Percentiles rank a stretch among this genome's conserved stretches.
These are phyloP conservation scores for Misgurnus anguillicaudatus DNA, from an alignment of 2,113 vertebrate genomes.

Conservation along the genomic window DNA sequence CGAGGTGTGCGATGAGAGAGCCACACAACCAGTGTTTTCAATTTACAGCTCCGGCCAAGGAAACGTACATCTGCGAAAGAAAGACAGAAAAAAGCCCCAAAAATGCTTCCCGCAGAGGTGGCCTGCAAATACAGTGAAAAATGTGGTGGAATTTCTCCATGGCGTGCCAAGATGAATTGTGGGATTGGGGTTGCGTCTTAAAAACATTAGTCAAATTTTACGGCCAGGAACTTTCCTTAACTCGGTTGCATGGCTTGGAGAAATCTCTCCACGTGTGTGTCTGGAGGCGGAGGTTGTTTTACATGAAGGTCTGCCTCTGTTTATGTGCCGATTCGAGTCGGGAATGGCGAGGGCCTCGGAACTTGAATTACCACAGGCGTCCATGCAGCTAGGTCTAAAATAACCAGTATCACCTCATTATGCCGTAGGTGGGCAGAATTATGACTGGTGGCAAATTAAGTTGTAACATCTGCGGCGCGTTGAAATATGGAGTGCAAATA, in stretches of 20 bases:
- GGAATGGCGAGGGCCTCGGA: conserved; percentile 35
- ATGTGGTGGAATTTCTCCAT: conserved; percentile 50
- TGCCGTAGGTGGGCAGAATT: conserved; percentile 55
- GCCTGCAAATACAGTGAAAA: conserved; percentile 52
- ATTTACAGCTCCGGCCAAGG: conserved; percentile 55
- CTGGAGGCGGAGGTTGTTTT: conserved; percentile 25
- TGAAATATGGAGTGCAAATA: conserved; percentile 59
- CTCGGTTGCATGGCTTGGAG: conserved; percentile 4
- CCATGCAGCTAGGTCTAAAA: conserved; percentile 56
- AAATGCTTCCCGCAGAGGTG: conserved; percentile 51
- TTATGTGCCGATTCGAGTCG: conserved; percentile 41
- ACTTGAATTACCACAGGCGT: conserved; percentile 51
- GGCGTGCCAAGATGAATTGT: conserved; percentile 52
- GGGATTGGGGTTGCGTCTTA: conserved; percentile 34
- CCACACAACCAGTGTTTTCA: conserved; percentile 57
- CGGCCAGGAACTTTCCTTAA: conserved; percentile 39
- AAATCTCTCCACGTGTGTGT: conserved; percentile 37
- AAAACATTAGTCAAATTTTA: conserved; percentile 51
- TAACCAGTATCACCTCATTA: conserved; percentile 57
- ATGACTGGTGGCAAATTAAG: conserved; percentile 62
- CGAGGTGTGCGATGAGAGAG: conserved; percentile 54
- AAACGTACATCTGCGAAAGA: conserved; percentile 50
- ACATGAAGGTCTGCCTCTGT: conserved; percentile 33
- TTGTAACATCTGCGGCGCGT: conserved; percentile 52
- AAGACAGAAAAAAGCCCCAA: conserved; percentile 41